phyloP scores from a whole-genome alignment of 2,113 vertebrate genomes.

The Deroptyus accipitrinus region DNA sequence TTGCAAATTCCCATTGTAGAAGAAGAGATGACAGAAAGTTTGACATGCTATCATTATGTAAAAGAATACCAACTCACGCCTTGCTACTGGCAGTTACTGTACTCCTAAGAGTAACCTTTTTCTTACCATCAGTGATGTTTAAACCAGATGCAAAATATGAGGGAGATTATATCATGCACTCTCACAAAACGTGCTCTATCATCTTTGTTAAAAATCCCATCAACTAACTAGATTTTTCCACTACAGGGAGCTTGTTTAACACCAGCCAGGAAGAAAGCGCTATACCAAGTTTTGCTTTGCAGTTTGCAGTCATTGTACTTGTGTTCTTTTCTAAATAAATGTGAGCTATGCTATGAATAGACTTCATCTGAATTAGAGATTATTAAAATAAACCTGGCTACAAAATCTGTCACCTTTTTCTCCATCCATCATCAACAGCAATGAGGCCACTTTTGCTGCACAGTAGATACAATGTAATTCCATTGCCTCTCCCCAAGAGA shows the following conservation, averaged over 20 bases:
- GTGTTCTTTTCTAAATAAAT: neutral
- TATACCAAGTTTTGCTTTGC: neutral
- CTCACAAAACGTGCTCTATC: neutral
- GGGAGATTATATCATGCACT: neutral
- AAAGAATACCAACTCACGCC: neutral
- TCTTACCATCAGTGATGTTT: neutral
- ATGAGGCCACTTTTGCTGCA: neutral
- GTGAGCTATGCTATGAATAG: neutral
- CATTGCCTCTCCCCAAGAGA: neutral
- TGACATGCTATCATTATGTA: neutral
- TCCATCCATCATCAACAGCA: neutral
- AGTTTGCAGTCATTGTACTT: neutral
- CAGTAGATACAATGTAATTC: neutral
- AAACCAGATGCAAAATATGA: neutral
- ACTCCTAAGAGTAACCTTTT: neutral
- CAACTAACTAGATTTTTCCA: neutral
- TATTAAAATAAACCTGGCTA: neutral
- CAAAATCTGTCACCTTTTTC: neutral
- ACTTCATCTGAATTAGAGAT: neutral
- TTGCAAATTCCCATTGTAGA: neutral
- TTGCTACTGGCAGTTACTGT: neutral
- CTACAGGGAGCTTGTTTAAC: neutral
- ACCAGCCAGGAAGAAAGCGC: neutral
- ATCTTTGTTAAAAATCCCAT: neutral
- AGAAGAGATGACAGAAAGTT: neutral